Base-by-base conservation (phyloP, 2,888 invertebrate genomes). In the Nemurella pictetii region DNA sequence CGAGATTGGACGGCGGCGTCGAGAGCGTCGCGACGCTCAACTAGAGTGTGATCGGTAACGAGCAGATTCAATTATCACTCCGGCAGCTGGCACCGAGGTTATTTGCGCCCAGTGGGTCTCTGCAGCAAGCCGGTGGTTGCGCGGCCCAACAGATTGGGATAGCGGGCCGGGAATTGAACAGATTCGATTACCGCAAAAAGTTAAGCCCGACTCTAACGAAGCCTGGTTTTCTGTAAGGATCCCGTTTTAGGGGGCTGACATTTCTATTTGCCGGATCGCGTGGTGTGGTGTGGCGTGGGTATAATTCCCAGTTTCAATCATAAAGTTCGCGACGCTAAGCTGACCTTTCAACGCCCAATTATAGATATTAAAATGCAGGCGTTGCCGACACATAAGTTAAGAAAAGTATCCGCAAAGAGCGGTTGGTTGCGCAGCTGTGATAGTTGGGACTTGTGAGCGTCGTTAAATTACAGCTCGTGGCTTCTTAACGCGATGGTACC, bases 21-120 rank as follows among this genome's bases (percentile, higher is more conserved):
- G 28, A 75, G 75, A 28, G 75, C 75, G 75, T 75, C 75, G 75
- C 75, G 75, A 75, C 75, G 75, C 75, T 28, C 75, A 20, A 75
- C 2, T 28, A 27, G 75, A 75, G 75, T 75, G 75, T 75, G 75
- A 75, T 75, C 75, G 75, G 75, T 75, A 75, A 75, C 75, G 75
- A 28, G 75, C 9, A 75, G 75, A 75, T 75, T 75, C 75, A 75
- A 75, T 75, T 75, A 75, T 26, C 75, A 75, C 75, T 9, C 9
- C 20, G 9, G 28, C 75, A 75, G 75, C 75, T 75, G 75, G 75
- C 28, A 28, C 75, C 55, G 55, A 55, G 55, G 55, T 55, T 55
- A 75, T 26, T 75, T 75, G 75, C 75, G 26, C 55, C 55, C 55
- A 75, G 25, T 75, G 75, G 26, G 75, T 75, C 7, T 9, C 7